Base-by-base conservation (phyloP, 2,797 vertebrate genomes). In the Dipus sagitta region DNA sequence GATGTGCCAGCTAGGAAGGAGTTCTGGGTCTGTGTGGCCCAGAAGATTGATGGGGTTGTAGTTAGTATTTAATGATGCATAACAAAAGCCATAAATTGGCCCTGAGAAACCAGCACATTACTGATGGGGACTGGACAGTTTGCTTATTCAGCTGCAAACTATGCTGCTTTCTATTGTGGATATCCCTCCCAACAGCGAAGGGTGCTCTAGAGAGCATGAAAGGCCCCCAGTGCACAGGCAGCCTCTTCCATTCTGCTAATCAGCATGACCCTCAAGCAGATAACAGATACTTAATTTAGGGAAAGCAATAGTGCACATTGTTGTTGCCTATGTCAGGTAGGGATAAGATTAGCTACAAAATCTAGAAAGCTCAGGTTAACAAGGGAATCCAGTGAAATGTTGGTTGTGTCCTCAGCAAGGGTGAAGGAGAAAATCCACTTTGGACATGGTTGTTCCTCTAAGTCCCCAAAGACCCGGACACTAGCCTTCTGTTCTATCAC, bases 111-210 rank as follows among this genome's bases (percentile, higher is more conserved):
- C 84, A 85, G 86, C 90, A 75, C 82, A 76, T 20, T 79, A 62
- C 47, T 92, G 91, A 87, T 10, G 9, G 82, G 21, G 88, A 87
- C 42, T 30, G 72, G 76, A 83, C 86, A 88, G 84, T 86, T 96
- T 96, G 88, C 92, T 96, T 93, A 94, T 94, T 97, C 97, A 90
- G 88, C 85, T 86, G 70, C 92, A 94, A 34, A 77, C 83, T 68
- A 14, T 52, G 75, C 71, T 86, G 28, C 84, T 76, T 86, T 42
- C 96, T 95, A 95, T 95, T 97, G 96, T 97, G 94, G 54, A 30
- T 70, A n/a, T 17, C 1, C 30, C n/a, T 60, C 30, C 11, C 12
- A 3, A 12, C n/a, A 20, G 23, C 0, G 76, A 80, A 83, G 23
- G 70, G 54, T 21, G 20, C 5, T 80, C 47, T 26, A 26, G 34